Evolutionary conservation across 2,113 vertebrate genomes (phyloP).

Genomic region (Pleuronectes platessa): DNA sequence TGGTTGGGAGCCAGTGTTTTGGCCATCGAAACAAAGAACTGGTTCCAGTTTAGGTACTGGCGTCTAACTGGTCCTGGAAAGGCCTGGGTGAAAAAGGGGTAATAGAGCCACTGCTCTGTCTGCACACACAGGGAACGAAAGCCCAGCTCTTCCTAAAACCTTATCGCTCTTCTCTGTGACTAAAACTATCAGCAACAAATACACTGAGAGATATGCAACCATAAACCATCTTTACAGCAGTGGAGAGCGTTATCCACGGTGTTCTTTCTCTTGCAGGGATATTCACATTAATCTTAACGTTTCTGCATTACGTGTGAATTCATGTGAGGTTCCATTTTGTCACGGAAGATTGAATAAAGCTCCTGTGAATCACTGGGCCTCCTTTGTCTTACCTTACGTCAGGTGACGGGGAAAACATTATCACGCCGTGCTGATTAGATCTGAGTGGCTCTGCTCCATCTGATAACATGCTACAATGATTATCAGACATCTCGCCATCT

Average conservation of each 20-base stretch:
- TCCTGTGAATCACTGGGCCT: slow-evolving; percentile 49
- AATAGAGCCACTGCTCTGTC: slow-evolving; percentile 24
- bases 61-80: not conserved
- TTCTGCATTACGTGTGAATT: slow-evolving; percentile 56
- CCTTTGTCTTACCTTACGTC: slow-evolving; percentile 56
- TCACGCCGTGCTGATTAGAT: slow-evolving; percentile 73
- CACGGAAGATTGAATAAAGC: slow-evolving; percentile 39
- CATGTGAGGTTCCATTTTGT: slow-evolving; percentile 57
- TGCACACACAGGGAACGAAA: slow-evolving; percentile 34
- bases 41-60: too few relatives aligned
- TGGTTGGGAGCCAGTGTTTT: too few relatives aligned
- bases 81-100: not conserved
- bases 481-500: slow-evolving; percentile 76
- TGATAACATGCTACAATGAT: slow-evolving; percentile 75
- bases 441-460: slow-evolving; percentile 69
- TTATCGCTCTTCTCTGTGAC: slow-evolving; percentile 48
- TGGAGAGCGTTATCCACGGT: slow-evolving; percentile 21
- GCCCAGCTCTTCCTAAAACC: slow-evolving; percentile 45
- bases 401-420: slow-evolving; percentile 52
- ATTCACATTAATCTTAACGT: slow-evolving; percentile 68
- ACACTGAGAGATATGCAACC: slow-evolving; percentile 56
- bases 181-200: slow-evolving; percentile 55
- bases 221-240: slow-evolving; percentile 54
- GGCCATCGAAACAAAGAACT: too few relatives aligned
- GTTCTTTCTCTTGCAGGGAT: slow-evolving; percentile 54